Evolutionary conservation across 2,888 invertebrate genomes (phyloP).

Genomic region (Baccha elongata): DNA sequence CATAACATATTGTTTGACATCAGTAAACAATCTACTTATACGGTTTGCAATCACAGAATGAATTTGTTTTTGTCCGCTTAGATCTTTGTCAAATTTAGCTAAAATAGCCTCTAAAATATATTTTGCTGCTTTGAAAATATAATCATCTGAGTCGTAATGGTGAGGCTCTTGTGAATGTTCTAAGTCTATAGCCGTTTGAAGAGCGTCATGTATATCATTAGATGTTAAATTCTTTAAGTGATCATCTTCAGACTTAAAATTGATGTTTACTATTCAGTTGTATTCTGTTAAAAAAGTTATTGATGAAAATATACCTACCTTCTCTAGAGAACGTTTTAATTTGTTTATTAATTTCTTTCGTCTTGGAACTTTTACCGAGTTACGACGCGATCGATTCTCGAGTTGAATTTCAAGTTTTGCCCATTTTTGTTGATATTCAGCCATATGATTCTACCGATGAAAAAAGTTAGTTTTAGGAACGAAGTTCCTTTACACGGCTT

Average conservation of each 20-base stretch:
- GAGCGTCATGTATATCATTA: slow-evolving; percentile 78
- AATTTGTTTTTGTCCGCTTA: slow-evolving; percentile 77
- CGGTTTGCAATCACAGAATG: slow-evolving; percentile 74
- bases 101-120: slow-evolving; percentile 79
- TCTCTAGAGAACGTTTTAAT: background rate
- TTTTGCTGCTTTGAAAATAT: slow-evolving; percentile 80
- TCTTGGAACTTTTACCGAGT: slow-evolving; percentile 28
- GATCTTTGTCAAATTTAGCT: slow-evolving; percentile 77
- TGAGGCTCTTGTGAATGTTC: slow-evolving; percentile 72
- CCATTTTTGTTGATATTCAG: slow-evolving; percentile 76
- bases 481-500: background rate
- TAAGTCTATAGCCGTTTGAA: slow-evolving; percentile 78
- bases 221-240: slow-evolving; percentile 48
- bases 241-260: slow-evolving; percentile 23
- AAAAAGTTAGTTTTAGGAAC: background rate
- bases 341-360: background rate
- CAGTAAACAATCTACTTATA: slow-evolving; percentile 77
- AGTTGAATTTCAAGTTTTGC: slow-evolving; percentile 75
- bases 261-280: too few species aligned
- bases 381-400: slow-evolving; percentile 55
- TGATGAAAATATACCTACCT: slow-evolving; percentile 62
- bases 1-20: slow-evolving; percentile 78
- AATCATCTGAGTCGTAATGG: slow-evolving; percentile 76
- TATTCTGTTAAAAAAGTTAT: background rate
- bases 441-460: slow-evolving; percentile 72